A percentile compares a stretch with the other conserved stretches of the same genome.
phyloP scores from a whole-genome alignment of 2,888 invertebrate genomes.

The Allacma fusca region DNA sequence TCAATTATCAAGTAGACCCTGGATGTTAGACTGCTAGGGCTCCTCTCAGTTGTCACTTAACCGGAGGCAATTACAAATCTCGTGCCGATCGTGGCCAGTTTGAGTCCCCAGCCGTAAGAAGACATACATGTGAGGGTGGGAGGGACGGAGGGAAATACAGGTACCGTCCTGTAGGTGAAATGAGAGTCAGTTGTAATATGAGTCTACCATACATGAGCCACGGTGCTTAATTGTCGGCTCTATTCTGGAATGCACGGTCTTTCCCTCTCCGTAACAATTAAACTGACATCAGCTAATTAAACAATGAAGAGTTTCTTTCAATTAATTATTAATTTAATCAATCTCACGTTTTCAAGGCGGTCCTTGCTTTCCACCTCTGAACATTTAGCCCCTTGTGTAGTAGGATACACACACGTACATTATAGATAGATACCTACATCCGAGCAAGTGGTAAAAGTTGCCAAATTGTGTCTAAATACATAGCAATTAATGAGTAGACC shows the following conservation, averaged over 20 bases:
- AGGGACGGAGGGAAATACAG: not conserved
- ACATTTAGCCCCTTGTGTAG: not conserved
- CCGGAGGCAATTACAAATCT: slow-evolving; percentile 16
- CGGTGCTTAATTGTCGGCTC: slow-evolving; percentile 34
- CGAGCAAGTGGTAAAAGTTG: no score
- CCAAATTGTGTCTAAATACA: no score
- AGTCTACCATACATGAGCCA: not conserved
- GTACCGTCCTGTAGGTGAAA: not conserved
- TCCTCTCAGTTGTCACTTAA: not conserved
- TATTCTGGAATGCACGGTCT: slow-evolving; percentile 21
- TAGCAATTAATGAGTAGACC: no score
- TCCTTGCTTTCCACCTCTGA: slow-evolving; percentile 5
- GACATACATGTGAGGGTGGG: not conserved
- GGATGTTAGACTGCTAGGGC: not conserved
- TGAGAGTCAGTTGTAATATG: slow-evolving; percentile 13
- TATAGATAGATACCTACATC: not conserved
- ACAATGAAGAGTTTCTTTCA: slow-evolving; percentile 41
- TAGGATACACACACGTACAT: not conserved
- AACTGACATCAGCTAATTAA: slow-evolving; percentile 47
- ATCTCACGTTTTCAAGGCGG: slow-evolving; percentile 41
- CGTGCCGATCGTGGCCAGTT: slow-evolving; percentile 27
- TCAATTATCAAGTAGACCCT: not conserved
- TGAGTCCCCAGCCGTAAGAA: not conserved
- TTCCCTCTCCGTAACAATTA: slow-evolving; percentile 31
- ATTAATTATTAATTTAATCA: slow-evolving; percentile 43